phyloP scores from a whole-genome alignment of 2,888 invertebrate species.

The Dilophus febrilis region DNA sequence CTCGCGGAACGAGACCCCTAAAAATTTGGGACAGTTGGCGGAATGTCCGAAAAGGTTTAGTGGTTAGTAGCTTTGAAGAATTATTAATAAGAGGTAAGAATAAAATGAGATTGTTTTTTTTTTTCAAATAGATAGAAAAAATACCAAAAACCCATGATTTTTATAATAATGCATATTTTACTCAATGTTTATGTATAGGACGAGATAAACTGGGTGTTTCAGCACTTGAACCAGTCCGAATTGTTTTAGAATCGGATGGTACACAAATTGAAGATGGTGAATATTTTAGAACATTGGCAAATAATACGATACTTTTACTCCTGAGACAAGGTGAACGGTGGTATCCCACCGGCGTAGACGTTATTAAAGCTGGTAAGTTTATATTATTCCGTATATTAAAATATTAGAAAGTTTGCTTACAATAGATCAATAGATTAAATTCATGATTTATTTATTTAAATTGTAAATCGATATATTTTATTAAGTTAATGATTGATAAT shows the following conservation, averaged over 20 bases:
- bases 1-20: conserved; percentile 91
- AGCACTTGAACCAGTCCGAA: conserved; percentile 68
- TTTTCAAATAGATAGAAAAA: conserved; percentile 4
- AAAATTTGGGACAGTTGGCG: conserved; percentile 94
- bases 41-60: conserved; percentile 83
- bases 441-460: too few relatives aligned
- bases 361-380: conserved; percentile 77
- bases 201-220: conserved; percentile 82
- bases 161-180: not conserved
- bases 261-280: conserved; percentile 94
- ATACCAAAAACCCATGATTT: not conserved
- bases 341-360: conserved; percentile 87
- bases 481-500: too few relatives aligned
- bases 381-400: too few relatives aligned
- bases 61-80: conserved; percentile 82
- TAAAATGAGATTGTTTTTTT: not conserved
- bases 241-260: conserved; percentile 90
- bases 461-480: too few relatives aligned
- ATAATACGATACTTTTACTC: conserved; percentile 77
- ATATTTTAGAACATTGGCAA: conserved; percentile 84
- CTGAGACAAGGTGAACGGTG: conserved; percentile 81
- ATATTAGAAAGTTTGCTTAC: too few relatives aligned
- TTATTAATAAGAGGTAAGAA: conserved; percentile 58
- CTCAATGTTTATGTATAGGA: conserved; percentile 32
- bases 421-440: too few relatives aligned